Conservation (phyloP, 2,888 invertebrate genomes). For the Dynastes grantii region DNA sequence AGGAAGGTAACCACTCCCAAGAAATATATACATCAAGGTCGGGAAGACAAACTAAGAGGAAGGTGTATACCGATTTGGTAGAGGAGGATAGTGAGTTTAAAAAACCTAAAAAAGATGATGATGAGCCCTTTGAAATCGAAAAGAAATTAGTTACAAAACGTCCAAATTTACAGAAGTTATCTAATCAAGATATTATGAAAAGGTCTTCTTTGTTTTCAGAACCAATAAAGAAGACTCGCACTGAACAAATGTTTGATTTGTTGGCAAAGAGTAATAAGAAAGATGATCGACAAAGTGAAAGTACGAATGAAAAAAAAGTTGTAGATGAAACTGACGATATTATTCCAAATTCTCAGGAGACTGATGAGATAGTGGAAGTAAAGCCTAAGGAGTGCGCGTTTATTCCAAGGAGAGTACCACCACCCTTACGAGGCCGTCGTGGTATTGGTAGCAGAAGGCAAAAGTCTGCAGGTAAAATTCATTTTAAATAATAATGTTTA, state of each 20-base stretch:
- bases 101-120: conserved; percentile 49
- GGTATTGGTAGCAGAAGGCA: conserved; percentile 19
- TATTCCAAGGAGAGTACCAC: conserved; percentile 49
- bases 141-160: conserved; percentile 33
- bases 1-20: conserved; percentile 34
- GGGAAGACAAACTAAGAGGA: conserved; percentile 55
- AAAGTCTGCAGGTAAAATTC: conserved; percentile 11
- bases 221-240: conserved; percentile 13
- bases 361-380: conserved; percentile 36
- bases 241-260: conserved; percentile 54
- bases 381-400: conserved; percentile 48
- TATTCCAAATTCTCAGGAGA: conserved; percentile 37
- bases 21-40: conserved; percentile 50
- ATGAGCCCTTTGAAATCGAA: conserved; percentile 40
- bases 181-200: conserved; percentile 53
- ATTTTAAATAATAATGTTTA: not conserved
- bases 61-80: conserved; percentile 51
- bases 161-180: conserved; percentile 24
- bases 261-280: conserved; percentile 48
- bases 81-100: conserved; percentile 47
- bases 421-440: conserved; percentile 48
- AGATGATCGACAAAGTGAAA: conserved; percentile 35
- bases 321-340: conserved; percentile 45
- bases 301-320: conserved; percentile 1
- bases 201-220: conserved; percentile 51